These are phyloP conservation scores for Phrynocephalus versicolor DNA, from an alignment of 2,113 vertebrate species.

Conservation along the genomic window DNA sequence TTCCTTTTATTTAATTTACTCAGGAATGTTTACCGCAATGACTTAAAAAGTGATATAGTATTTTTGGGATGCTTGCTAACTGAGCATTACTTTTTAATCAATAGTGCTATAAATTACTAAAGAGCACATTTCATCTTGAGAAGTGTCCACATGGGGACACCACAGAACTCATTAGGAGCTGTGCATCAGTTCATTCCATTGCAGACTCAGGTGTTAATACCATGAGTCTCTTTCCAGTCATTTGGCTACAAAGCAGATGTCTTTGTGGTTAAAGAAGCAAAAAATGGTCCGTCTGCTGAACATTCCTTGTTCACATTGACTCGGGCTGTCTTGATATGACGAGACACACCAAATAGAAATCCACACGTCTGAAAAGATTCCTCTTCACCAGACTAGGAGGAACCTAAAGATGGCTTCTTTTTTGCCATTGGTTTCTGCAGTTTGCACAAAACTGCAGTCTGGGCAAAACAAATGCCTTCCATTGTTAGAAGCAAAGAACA, in stretches of 20 bases:
- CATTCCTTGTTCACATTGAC: too few species aligned
- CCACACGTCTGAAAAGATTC: too few species aligned
- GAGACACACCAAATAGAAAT: too few species aligned
- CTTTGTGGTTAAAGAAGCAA: background rate
- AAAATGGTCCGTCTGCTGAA: too few species aligned
- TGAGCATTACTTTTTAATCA: constrained; percentile 40
- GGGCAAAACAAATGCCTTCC: too few species aligned
- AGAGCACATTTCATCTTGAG: constrained; percentile 18
- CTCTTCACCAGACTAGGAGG: too few species aligned
- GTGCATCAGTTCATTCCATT: background rate
- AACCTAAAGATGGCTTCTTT: too few species aligned
- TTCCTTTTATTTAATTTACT: constrained; percentile 39
- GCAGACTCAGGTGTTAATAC: constrained; percentile 1
- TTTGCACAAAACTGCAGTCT: too few species aligned
- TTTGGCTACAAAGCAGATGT: background rate
- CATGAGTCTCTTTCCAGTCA: rapidly evolving
- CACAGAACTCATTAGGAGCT: constrained; percentile 24
- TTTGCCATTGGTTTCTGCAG: too few species aligned
- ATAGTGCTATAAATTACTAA: constrained; percentile 46
- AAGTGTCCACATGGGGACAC: background rate
- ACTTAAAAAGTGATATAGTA: constrained; percentile 11
- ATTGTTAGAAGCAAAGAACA: too few species aligned
- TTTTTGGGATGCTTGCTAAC: constrained; percentile 13
- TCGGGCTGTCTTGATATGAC: too few species aligned
- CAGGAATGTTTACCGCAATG: constrained; percentile 11